Base-by-base conservation (phyloP, 92 coral and sea anemone species). In the Porites rus region DNA sequence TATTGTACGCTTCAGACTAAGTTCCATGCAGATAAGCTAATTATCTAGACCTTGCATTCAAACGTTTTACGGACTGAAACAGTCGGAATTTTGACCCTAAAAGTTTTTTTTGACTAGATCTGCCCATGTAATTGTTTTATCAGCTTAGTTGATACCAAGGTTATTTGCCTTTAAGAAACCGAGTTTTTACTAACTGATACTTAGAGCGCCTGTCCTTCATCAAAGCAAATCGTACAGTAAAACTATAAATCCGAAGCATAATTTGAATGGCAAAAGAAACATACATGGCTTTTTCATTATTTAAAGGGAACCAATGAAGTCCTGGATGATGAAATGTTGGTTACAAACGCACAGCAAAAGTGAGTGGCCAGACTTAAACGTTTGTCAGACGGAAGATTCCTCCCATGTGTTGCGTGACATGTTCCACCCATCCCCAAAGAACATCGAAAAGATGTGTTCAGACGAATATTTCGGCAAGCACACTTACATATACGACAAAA, bases 281-380 rank as follows among this genome's bases (percentile, higher is more conserved):
- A 69, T 69, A 4, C 10, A 21, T 21, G 12, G 74, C 20, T 21
- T 70, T 70, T 46, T 28, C 12, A 9, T 70, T 70, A 7, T 46
- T 70, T 70, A 2, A 28, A 70, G 75, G 17, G 31, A 70, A 46
- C 75, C 75, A 4, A 70, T 70, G 38, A 70, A 17, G 20, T 70
- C 75, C 18, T 70, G 75, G 75, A 70, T 70, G 8, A 70, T 70
- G 75, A n/a, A 70, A 70, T 10, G 21, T 7, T 70, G 75, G 75
- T 70, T 70, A 21, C 7, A 10, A 70, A 28, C 21, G 12, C 75
- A 70, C 10, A 14, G 14, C 24, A 51, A 70, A 70, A 4, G 66
- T 14, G 66, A 62, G 24, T 62, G 66, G 66, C 66, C 66, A 62
- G 66, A 62, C 66, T 18, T 62, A 20, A 16, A n/a, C 20, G 6